A percentile compares a stretch with the other conserved stretches of the same genome.
Conservation (phyloP, 2,113 vertebrate species). For the Crotalus tigris region DNA sequence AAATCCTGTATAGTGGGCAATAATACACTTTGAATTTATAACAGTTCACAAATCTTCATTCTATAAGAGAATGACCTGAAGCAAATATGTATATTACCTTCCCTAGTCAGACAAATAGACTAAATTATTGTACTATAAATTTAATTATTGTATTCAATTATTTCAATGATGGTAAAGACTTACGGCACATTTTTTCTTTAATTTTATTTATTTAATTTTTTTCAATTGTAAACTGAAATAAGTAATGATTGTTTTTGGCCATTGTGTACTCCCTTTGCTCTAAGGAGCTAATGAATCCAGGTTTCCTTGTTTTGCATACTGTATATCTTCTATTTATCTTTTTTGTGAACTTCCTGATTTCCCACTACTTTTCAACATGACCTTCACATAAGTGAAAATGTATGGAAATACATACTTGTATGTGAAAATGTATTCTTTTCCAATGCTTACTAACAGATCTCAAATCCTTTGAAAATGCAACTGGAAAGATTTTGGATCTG, state of each 20-base stretch:
- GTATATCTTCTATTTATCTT: neutral
- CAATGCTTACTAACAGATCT: slow-evolving; percentile 8
- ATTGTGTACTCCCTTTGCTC: neutral
- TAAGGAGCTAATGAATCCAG: neutral
- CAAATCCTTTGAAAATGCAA: neutral
- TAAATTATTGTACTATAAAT: neutral
- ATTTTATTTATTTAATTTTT: neutral
- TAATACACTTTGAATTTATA: neutral
- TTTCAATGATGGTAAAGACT: neutral
- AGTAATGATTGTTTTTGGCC: neutral
- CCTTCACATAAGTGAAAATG: neutral
- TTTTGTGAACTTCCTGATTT: neutral
- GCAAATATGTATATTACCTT: neutral
- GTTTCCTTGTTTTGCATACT: neutral
- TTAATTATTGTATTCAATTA: neutral
- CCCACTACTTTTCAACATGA: neutral
- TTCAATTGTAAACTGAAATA: neutral
- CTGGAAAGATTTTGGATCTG: neutral
- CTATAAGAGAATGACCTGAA: neutral
- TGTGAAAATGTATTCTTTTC: neutral
- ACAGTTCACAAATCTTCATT: neutral
- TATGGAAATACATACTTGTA: neutral
- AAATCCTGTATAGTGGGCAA: neutral
- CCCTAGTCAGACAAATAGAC: neutral
- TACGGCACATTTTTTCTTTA: neutral